Evolutionary conservation across 1,140 invertebrate genomes (phyloP).

Genomic region (Parapsyche elsis): DNA sequence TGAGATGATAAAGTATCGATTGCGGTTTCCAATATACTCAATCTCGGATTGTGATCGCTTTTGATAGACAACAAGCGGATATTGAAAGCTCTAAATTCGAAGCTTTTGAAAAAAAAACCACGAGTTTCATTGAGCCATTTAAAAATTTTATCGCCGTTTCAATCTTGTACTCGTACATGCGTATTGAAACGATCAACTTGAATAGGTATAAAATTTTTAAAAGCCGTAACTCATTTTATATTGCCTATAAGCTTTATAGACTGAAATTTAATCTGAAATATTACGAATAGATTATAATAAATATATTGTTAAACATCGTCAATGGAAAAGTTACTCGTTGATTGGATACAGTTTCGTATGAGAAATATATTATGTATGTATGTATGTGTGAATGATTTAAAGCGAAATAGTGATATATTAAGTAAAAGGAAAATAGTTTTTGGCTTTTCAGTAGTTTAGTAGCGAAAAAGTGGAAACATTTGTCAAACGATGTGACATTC

Average conservation of each 20-base stretch:
- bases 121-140: background rate
- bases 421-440: background rate
- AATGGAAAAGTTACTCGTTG: too few species aligned
- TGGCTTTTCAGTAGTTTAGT: slow-evolving; percentile 21
- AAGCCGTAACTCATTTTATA: too few species aligned
- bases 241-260: too few species aligned
- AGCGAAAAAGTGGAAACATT: slow-evolving; percentile 24
- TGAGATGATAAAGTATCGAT: background rate
- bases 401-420: slow-evolving; percentile 13
- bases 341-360: too few species aligned
- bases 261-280: too few species aligned
- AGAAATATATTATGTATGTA: background rate
- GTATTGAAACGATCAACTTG: background rate
- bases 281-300: too few species aligned
- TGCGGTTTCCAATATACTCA: slow-evolving; percentile 21
- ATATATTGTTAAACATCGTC: too few species aligned
- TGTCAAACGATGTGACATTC: slow-evolving; percentile 27
- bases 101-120: background rate
- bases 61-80: slow-evolving; percentile 30
- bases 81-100: slow-evolving; percentile 13
- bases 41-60: background rate
- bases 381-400: background rate
- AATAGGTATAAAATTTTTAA: too few species aligned
- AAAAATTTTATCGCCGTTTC: slow-evolving; percentile 6
- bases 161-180: background rate